These are phyloP conservation scores for Notothenia coriiceps DNA, from an alignment of 2,113 vertebrate genomes.

Conservation along the genomic window DNA sequence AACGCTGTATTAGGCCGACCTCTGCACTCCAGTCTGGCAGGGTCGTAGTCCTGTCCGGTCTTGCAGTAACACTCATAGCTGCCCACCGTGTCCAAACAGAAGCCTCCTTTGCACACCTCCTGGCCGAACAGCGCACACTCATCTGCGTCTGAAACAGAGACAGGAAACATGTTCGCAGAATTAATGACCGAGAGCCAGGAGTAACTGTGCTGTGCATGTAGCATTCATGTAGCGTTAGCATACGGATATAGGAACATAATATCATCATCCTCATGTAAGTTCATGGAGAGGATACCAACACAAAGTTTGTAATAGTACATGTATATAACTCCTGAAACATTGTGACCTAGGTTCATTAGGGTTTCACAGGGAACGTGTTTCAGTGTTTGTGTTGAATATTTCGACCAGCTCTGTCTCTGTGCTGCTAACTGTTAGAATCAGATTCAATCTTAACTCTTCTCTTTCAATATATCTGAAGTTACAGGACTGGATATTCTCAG, in stretches of 20 bases:
- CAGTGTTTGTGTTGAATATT: neutral
- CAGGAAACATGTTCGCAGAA: neutral
- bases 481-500: no score
- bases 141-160: constrained; percentile 89
- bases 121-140: constrained; percentile 93
- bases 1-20: constrained; percentile 82
- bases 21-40: constrained; percentile 91
- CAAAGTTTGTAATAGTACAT: neutral
- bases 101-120: constrained; percentile 97
- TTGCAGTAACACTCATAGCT: constrained; percentile 98
- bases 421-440: no score
- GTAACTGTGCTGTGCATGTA: neutral
- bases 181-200: neutral
- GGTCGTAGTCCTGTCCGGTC: constrained; percentile 93
- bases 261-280: neutral
- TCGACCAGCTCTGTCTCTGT: no score
- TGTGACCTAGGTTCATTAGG: neutral
- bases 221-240: neutral
- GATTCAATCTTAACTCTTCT: no score
- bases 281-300: neutral
- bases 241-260: neutral
- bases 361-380: neutral
- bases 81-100: constrained; percentile 90
- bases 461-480: no score
- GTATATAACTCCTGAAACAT: neutral